These are phyloP conservation scores for Pogonus chalceus DNA, from an alignment of 1,140 invertebrate species.

Conservation along the genomic window DNA sequence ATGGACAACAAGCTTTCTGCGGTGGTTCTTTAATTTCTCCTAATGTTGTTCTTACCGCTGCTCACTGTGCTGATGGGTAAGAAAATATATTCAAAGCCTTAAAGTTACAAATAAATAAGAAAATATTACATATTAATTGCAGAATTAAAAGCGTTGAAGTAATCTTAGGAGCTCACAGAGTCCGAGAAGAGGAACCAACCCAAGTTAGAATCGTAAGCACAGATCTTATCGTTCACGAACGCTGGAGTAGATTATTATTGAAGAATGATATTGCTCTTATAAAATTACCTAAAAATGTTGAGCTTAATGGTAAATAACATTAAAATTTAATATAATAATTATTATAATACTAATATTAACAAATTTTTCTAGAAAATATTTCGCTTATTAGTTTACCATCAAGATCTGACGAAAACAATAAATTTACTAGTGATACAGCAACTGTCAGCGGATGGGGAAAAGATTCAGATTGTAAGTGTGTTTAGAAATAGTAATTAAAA, in stretches of 20 bases:
- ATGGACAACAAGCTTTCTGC: slow-evolving; percentile 41
- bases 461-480: slow-evolving; percentile 29
- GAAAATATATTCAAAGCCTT: neutral
- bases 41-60: slow-evolving; percentile 52
- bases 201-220: slow-evolving; percentile 28
- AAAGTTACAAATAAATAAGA: neutral
- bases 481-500: neutral
- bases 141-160: slow-evolving; percentile 23
- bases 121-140: neutral
- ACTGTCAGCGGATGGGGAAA: slow-evolving; percentile 39
- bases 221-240: slow-evolving; percentile 35
- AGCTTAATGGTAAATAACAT: slow-evolving; percentile 31
- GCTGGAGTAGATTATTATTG: slow-evolving; percentile 33
- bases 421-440: slow-evolving; percentile 31
- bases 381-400: slow-evolving; percentile 34
- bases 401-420: slow-evolving; percentile 28
- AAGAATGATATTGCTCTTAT: slow-evolving; percentile 44
- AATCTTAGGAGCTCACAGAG: slow-evolving; percentile 39
- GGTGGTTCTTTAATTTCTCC: slow-evolving; percentile 56
- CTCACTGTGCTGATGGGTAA: slow-evolving; percentile 41
- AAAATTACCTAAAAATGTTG: slow-evolving; percentile 36
- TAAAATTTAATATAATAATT: slow-evolving; percentile 10
- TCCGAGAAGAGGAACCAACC: slow-evolving; percentile 33
- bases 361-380: slow-evolving; percentile 33
- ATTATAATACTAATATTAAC: no score